Base-by-base conservation (phyloP, 1,140 invertebrate genomes). In the Aphelenchoides fujianensis region DNA sequence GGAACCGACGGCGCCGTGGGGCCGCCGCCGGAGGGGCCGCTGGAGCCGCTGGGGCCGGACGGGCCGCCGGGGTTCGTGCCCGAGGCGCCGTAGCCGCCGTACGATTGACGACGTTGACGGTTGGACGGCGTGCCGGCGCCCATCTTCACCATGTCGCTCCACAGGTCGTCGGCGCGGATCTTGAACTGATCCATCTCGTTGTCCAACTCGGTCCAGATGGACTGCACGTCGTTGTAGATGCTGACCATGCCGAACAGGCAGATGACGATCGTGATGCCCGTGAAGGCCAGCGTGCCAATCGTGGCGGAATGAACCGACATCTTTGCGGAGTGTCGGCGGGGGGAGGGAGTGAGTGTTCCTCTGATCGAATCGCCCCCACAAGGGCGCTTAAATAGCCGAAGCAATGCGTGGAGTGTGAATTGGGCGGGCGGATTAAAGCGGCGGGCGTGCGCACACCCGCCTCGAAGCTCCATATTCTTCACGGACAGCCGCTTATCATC, bases 281-380 rank as follows among this genome's bases (percentile, higher is more conserved):
- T 79, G 68, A 84, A 61, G 48, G 71, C 67, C 31, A 82, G 73
- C 36, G 82, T 80, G 27, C 82, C 80, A 52, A 67, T 69, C 32
- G 82, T 84, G 12, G 82, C 80, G 54, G 68, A 75, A 54, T 72
- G 73, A 30, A 82, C 69, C 55, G 82, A 80, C 80, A 82, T 82
- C 55, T 5, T 59, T n/a, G n/a, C n/a, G 41, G 41, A 48, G 12
- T 48, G 41, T 23, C 23, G 41, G n/a, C 23, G 12, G 41, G 23
- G 41, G 41, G 41, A 48, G 41, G 12, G 41, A 48, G 41, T 48
- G 41, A 48, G 41, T 48, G n/a, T n/a, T n/a, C 41, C 41, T 48
- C 41, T 48, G 41, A 48, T 48, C 41, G n/a, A n/a, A n/a, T n/a
- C n/a, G n/a, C n/a, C n/a, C n/a, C n/a, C 23, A 16, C 23, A 16